Percentiles rank a stretch among this genome's conserved stretches.
phyloP scores from a whole-genome alignment of 2,888 invertebrate species.

The Argyra leucocephala region DNA sequence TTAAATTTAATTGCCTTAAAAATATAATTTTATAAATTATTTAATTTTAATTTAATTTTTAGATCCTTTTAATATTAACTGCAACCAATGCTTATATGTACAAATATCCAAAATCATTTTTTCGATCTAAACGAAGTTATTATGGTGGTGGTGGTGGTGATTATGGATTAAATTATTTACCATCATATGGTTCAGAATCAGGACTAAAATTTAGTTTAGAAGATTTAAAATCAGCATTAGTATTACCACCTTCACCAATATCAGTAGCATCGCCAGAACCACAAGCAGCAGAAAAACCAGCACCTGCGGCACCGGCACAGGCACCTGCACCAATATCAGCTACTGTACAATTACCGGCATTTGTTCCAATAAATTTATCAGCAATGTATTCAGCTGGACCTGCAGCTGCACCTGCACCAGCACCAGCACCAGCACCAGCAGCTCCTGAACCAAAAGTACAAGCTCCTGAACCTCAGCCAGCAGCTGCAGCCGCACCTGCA shows the following conservation, averaged over 20 bases:
- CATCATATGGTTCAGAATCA: neutral
- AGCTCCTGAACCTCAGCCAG: neutral
- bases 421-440: neutral
- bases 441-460: constrained; percentile 23
- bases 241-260: neutral
- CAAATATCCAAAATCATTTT: neutral
- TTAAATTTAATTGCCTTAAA: neutral
- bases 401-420: constrained; percentile 21
- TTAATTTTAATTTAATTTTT: neutral
- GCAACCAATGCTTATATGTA: neutral
- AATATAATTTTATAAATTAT: neutral
- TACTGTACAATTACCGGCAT: constrained; percentile 33
- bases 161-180: neutral
- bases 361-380: constrained; percentile 39
- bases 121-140: neutral
- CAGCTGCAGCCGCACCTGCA: neutral
- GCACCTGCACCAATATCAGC: constrained; percentile 30
- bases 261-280: neutral
- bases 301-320: constrained; percentile 22
- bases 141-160: neutral
- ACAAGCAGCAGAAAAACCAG: neutral
- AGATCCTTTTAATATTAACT: neutral
- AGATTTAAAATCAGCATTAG: neutral
- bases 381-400: constrained; percentile 32
- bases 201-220: neutral